Evolutionary conservation across 2,888 invertebrate genomes (phyloP).

Genomic region (Agrotis segetum): DNA sequence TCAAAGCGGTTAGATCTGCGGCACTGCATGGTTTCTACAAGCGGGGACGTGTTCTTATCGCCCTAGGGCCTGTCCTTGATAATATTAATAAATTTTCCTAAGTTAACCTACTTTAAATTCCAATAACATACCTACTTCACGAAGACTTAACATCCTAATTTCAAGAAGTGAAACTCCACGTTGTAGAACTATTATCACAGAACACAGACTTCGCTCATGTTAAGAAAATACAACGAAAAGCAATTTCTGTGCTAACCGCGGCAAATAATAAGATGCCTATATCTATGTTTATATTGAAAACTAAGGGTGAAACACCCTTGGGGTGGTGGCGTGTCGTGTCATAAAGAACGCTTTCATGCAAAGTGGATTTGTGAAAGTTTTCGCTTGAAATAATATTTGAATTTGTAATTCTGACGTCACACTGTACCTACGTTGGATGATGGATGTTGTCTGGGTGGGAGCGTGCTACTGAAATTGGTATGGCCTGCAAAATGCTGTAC

Average conservation of each 20-base stretch:
- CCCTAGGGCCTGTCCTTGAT: too few relatives aligned
- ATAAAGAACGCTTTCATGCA: constrained; percentile 85
- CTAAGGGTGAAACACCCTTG: constrained; percentile 68
- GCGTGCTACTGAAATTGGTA: constrained; percentile 68
- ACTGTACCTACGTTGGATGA: constrained; percentile 75
- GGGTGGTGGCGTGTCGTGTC: constrained; percentile 75
- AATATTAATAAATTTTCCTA: not conserved
- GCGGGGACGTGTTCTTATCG: too few relatives aligned
- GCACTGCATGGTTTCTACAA: too few relatives aligned
- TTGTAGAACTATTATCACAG: not conserved
- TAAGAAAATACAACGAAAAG: constrained; percentile 59
- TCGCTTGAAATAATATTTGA: constrained; percentile 87
- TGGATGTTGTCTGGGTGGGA: constrained; percentile 79
- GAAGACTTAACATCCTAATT: constrained; percentile 1
- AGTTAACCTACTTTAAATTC: not conserved
- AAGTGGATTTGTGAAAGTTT: constrained; percentile 86
- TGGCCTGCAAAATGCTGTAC: constrained; percentile 49
- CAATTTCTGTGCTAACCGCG: constrained; percentile 59
- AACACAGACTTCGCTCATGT: constrained; percentile 24
- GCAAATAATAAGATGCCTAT: constrained; percentile 66
- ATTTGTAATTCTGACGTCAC: constrained; percentile 84
- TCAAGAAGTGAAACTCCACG: not conserved
- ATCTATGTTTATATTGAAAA: constrained; percentile 71
- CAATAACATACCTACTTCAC: not conserved
- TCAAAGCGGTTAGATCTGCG: too few relatives aligned